A percentile compares a stretch with the other conserved stretches of the same genome.
Evolutionary conservation across 2,888 invertebrate genomes (phyloP).

Genomic region (Morpho deidamia): DNA sequence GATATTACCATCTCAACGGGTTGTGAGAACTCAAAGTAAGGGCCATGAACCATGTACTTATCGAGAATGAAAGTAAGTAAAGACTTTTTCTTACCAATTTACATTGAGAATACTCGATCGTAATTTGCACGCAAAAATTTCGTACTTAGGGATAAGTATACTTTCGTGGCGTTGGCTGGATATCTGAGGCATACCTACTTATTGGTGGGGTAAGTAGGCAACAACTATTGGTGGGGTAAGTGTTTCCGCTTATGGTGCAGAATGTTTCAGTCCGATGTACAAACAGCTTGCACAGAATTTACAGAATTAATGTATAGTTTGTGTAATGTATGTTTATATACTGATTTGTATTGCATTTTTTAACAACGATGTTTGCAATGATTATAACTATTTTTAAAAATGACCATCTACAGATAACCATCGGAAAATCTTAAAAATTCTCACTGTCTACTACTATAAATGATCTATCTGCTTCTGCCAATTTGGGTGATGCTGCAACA

Average conservation of each 20-base stretch:
- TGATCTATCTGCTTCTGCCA: too few species aligned
- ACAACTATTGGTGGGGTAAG: neutral
- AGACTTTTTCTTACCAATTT: constrained; percentile 11
- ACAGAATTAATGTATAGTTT: neutral
- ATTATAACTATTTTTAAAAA: too few species aligned
- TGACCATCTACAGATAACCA: too few species aligned
- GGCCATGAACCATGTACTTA: constrained; percentile 25
- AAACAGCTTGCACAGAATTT: neutral
- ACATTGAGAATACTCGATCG: constrained; percentile 18
- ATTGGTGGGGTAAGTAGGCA: neutral
- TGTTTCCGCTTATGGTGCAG: constrained; percentile 3
- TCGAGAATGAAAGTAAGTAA: constrained; percentile 14
- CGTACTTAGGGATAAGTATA: neutral
- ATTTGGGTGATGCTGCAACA: too few species aligned
- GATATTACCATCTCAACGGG: constrained; percentile 15
- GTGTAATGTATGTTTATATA: too few species aligned
- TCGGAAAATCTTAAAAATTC: too few species aligned
- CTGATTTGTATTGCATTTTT: too few species aligned
- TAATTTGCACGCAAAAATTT: constrained; percentile 12
- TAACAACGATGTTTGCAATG: too few species aligned
- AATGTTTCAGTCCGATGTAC: neutral
- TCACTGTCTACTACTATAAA: too few species aligned
- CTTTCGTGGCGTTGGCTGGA: too few species aligned
- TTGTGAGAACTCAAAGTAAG: constrained; percentile 21
- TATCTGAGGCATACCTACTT: too few species aligned